Evolutionary conservation across 1,140 invertebrate species (phyloP).

Genomic region (Neodiprion pinetum): DNA sequence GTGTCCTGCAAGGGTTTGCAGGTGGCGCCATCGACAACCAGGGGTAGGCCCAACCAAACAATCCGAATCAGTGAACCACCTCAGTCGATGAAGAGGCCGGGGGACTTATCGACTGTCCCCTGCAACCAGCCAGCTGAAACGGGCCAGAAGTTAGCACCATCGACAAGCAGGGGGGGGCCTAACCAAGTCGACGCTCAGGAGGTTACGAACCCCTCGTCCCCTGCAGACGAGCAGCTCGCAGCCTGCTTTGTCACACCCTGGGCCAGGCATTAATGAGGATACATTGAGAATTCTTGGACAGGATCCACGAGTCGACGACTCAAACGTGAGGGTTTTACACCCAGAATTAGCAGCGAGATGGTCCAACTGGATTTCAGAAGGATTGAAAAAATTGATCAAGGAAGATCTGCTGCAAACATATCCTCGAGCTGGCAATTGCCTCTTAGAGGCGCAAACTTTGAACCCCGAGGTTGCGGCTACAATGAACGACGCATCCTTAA

Average conservation of each 20-base stretch:
- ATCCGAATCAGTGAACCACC: too few species aligned
- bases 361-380: slow-evolving; percentile 8
- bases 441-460: slow-evolving; percentile 24
- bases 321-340: neutral
- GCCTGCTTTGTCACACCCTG: neutral
- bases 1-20: too few species aligned
- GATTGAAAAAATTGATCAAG: slow-evolving; percentile 16
- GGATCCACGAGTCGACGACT: neutral
- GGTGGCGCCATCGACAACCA: too few species aligned
- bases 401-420: slow-evolving; percentile 13
- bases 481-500: slow-evolving; percentile 17
- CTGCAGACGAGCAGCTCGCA: neutral
- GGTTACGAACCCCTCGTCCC: neutral
- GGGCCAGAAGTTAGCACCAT: neutral
- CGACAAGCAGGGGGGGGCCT: neutral
- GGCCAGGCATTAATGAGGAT: neutral
- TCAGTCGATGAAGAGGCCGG: too few species aligned
- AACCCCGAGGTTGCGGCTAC: slow-evolving; percentile 25
- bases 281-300: neutral
- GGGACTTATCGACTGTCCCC: neutral
- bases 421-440: slow-evolving; percentile 11
- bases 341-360: slow-evolving; percentile 11
- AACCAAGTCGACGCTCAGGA: neutral
- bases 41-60: too few species aligned
- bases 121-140: neutral